phyloP scores from a whole-genome alignment of 2,888 invertebrate genomes.

The Temnothorax rugatulus region DNA sequence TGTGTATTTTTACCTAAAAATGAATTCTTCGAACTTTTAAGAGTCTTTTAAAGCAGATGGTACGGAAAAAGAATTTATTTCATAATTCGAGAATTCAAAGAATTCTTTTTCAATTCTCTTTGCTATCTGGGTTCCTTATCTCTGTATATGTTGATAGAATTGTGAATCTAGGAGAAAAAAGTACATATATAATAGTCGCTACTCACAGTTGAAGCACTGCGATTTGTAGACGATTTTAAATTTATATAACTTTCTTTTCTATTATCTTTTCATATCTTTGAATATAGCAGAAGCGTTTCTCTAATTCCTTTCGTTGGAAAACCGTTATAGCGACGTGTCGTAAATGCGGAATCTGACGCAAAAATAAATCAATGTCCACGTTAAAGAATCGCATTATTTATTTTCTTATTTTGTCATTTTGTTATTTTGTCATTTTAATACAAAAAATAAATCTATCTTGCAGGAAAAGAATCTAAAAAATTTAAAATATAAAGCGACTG shows the following conservation, averaged over 20 bases:
- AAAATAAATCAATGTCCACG: neutral
- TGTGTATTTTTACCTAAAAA: too few species aligned
- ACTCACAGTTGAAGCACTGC: neutral
- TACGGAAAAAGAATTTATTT: too few species aligned
- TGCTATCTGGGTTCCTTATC: neutral
- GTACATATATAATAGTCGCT: neutral
- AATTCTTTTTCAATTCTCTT: too few species aligned
- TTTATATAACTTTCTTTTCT: neutral
- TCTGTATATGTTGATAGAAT: neutral
- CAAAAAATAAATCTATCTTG: neutral
- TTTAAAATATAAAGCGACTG: neutral
- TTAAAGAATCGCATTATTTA: neutral
- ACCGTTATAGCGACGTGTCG: neutral
- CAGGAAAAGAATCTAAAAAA: neutral
- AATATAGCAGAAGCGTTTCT: neutral
- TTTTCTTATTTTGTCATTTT: neutral
- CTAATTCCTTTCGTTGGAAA: neutral
- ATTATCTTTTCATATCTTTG: neutral
- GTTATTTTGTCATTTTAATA: neutral
- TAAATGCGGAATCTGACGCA: neutral
- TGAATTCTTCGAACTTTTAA: too few species aligned
- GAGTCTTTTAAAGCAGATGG: too few species aligned
- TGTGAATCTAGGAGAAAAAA: neutral
- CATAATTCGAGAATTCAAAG: too few species aligned
- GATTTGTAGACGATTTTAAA: neutral